Base-by-base conservation (phyloP, 53 echinoderm and acorn worm genomes). In the Crossaster papposus region DNA sequence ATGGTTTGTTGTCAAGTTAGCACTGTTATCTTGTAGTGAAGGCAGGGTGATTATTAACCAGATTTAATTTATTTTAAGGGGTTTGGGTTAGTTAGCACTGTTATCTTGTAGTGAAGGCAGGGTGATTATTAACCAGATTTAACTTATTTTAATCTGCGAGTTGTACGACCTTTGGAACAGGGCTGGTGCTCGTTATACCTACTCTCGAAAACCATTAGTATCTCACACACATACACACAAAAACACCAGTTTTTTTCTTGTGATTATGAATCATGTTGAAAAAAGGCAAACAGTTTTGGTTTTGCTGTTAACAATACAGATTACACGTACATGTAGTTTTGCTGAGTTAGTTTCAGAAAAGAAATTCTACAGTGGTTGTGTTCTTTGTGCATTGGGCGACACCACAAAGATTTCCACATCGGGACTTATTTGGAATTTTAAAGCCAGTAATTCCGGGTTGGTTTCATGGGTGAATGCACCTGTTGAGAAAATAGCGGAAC, bases 51-150 rank as follows among this genome's bases (percentile, higher is more conserved):
- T 62, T 58, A 81, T 81, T 63, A 81, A 74, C 36, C 30, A 34
- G 17, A 74, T 74, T 74, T 36, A 74, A 13, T 30, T 4, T 71
- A 8, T 35, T 34, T 74, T 10, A 35, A 6, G n/a, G n/a, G n/a
- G n/a, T n/a, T n/a, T n/a, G n/a, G n/a, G n/a, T 24, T 26, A 20
- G 10, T 23, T 3, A 2, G 18, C 36, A 74, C 17, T 32, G 74
- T 35, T 74, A 36, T 34, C 36, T 44, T 44, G 44, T 44, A 44
- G 9, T 44, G 9, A 44, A 35, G 36, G 74, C 51, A 30, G n/a
- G 79, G 28, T 79, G 51, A 81, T 62, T 58, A 81, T 81, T 63
- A 81, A 74, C 36, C 30, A 34, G 17, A 74, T 74, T 74, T 36
- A 74, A 13, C 23, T 4, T 71, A 8, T 35, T 34, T 74, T 10